A percentile compares a stretch with the other conserved stretches of the same genome.
These are phyloP conservation scores for Zaprionus inermis DNA, from an alignment of 1,140 invertebrate genomes.

Conservation along the genomic window DNA sequence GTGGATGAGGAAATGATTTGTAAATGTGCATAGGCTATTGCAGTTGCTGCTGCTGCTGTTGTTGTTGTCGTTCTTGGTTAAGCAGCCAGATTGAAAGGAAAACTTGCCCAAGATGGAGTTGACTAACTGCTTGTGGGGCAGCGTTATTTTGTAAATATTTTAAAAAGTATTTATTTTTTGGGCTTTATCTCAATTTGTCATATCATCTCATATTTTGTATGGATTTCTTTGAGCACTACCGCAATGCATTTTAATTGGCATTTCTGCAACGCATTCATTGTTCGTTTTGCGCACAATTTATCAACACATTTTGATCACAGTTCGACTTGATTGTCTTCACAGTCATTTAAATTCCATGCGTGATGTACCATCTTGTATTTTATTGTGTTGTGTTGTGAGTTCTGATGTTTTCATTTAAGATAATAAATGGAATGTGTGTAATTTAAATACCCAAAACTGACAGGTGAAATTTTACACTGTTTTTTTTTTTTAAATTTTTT, in stretches of 20 bases:
- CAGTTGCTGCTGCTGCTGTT: background rate
- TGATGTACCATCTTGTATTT: conserved; percentile 6
- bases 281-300: conserved; percentile 38
- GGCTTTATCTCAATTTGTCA: background rate
- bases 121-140: background rate
- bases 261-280: background rate
- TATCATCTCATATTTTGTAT: background rate
- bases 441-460: background rate
- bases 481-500: background rate
- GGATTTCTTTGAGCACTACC: background rate
- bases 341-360: conserved; percentile 70
- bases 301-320: conserved; percentile 56
- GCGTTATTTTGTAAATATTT: background rate
- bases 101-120: background rate
- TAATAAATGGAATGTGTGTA: background rate
- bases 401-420: background rate
- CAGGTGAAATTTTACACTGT: background rate
- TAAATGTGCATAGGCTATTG: conserved; percentile 12
- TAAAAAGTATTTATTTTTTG: too few species aligned
- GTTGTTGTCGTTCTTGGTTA: conserved; percentile 20
- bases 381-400: background rate
- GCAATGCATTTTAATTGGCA: background rate
- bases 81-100: conserved; percentile 3
- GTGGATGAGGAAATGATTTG: conserved; percentile 35
- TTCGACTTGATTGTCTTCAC: conserved; percentile 37